A percentile compares a stretch with the other conserved stretches of the same genome.
Conservation (phyloP, 2,113 vertebrate genomes). For the Polyodon spathula region DNA sequence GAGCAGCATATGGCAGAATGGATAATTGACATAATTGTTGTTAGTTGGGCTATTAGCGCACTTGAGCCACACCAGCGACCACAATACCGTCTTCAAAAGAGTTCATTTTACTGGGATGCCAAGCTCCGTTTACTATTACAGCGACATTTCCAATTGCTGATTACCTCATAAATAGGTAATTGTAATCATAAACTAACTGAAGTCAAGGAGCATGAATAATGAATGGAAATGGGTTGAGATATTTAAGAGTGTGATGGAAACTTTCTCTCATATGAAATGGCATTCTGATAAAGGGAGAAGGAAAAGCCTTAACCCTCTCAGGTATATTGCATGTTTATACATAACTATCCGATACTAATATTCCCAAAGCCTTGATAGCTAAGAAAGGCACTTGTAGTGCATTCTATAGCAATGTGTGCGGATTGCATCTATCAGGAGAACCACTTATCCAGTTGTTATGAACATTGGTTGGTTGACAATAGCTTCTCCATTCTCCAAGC, state of each 20-base stretch:
- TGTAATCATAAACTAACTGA: constrained; percentile 62
- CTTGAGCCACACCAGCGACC: constrained; percentile 69
- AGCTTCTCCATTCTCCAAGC: no score
- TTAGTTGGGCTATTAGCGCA: constrained; percentile 67
- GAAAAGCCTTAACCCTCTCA: not conserved
- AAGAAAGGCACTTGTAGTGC: no score
- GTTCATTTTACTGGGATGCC: constrained; percentile 56
- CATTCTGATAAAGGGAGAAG: not conserved
- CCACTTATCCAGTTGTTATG: no score
- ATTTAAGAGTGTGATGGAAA: constrained; percentile 35
- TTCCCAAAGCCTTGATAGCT: no score
- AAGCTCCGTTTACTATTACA: constrained; percentile 72
- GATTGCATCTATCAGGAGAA: no score
- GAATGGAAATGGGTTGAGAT: constrained; percentile 41
- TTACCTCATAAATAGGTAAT: constrained; percentile 72
- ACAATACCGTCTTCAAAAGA: constrained; percentile 56
- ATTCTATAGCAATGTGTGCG: no score
- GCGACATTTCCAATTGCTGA: constrained; percentile 70
- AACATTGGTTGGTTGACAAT: no score
- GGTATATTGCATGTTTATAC: not conserved
- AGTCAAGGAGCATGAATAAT: constrained; percentile 59
- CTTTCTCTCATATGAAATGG: constrained; percentile 30
- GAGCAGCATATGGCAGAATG: constrained; percentile 65
- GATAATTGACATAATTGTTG: constrained; percentile 77
- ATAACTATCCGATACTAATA: no score